Conservation (phyloP, 35 echinoderm and acorn worm species). For the Amphiura filiformis region DNA sequence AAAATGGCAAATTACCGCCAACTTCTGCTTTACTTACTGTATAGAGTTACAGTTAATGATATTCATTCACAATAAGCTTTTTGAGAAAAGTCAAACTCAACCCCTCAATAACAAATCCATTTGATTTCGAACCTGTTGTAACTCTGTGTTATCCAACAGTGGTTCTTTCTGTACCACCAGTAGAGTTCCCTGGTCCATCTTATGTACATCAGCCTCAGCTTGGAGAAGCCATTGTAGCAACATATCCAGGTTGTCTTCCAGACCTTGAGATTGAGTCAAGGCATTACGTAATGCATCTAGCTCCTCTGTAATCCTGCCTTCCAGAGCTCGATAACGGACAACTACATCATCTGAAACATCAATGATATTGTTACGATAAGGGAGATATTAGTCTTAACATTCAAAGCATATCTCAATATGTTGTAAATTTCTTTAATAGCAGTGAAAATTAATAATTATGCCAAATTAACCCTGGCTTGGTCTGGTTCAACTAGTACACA, state of each 20-base stretch:
- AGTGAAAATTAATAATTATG: not conserved
- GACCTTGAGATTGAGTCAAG: slow-evolving; percentile 72
- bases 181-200: slow-evolving; percentile 85
- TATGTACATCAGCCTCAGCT: slow-evolving; percentile 78
- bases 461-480: too few species aligned
- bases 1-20: too few species aligned
- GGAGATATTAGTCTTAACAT: not conserved
- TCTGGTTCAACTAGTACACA: not conserved
- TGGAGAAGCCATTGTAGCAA: slow-evolving; percentile 82
- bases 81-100: too few species aligned
- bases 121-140: slow-evolving; percentile 83
- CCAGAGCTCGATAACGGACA: slow-evolving; percentile 58
- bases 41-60: too few species aligned
- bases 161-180: slow-evolving; percentile 84
- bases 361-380: not conserved
- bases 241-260: slow-evolving; percentile 77
- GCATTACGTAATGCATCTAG: slow-evolving; percentile 72
- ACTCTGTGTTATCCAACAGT: slow-evolving; percentile 65
- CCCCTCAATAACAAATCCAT: too few species aligned
- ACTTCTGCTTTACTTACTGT: too few species aligned
- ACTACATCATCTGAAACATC: slow-evolving; percentile 69
- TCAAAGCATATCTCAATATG: not conserved
- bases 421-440: not conserved
- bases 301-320: slow-evolving; percentile 62
- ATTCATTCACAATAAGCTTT: too few species aligned